A percentile compares a stretch with the other conserved stretches of the same genome.
phyloP scores from a whole-genome alignment of 2,797 vertebrate species.

The Gambusia yucatana region DNA sequence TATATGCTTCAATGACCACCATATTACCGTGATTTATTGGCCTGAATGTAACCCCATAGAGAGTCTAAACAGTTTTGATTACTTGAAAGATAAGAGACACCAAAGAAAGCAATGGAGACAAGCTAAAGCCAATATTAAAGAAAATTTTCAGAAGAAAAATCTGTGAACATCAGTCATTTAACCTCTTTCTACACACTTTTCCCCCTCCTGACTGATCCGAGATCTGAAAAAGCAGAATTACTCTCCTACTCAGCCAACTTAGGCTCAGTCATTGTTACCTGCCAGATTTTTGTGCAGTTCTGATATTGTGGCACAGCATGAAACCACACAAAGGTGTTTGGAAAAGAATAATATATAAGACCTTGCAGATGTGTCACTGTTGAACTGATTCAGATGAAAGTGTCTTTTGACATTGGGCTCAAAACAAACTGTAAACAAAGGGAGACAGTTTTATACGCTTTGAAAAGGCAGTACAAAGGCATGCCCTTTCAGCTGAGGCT shows the following conservation, averaged over 20 bases:
- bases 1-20: not conserved
- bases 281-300: not conserved
- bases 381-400: constrained; percentile 5
- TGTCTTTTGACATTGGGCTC: constrained; percentile 20
- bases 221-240: not conserved
- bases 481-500: not conserved
- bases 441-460: not conserved
- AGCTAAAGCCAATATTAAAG: not conserved
- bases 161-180: not conserved
- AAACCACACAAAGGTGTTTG: not conserved
- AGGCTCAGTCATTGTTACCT: not conserved
- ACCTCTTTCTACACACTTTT: not conserved
- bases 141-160: not conserved
- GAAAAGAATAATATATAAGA: not conserved
- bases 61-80: not conserved
- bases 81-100: not conserved
- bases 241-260: not conserved
- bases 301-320: not conserved
- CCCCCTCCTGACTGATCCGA: not conserved
- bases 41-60: not conserved
- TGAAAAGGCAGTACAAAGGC: not conserved
- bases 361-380: constrained; percentile 24
- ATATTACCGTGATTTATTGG: not conserved
- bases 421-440: constrained; percentile 11
- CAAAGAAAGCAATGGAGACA: not conserved